Percentiles rank a stretch among this genome's conserved stretches.
Conservation (phyloP, 2,797 vertebrate genomes). For the Pangasius sanitwongsei region DNA sequence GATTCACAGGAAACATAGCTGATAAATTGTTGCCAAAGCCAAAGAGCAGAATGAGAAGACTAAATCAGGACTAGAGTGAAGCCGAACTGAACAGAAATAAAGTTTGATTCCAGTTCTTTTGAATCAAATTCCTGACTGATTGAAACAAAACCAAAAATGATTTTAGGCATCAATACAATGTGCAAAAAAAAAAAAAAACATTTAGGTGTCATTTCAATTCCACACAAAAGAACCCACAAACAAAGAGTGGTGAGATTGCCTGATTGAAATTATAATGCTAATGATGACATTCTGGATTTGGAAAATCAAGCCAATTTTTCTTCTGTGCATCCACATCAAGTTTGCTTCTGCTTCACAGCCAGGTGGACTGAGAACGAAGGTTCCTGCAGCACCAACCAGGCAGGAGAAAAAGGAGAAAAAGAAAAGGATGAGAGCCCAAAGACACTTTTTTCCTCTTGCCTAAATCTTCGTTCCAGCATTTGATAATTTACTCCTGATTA, state of each 20-base stretch:
- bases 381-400: slow-evolving; percentile 31
- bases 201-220: neutral
- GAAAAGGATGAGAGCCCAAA: slow-evolving; percentile 29
- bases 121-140: neutral
- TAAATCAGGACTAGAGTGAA: neutral
- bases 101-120: neutral
- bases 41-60: neutral
- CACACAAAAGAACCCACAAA: slow-evolving; percentile 1
- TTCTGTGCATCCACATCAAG: slow-evolving; percentile 45
- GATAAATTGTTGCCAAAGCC: neutral
- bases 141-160: neutral
- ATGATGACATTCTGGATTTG: slow-evolving; percentile 17
- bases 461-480: slow-evolving; percentile 54
- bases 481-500: slow-evolving; percentile 55
- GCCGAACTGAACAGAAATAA: neutral
- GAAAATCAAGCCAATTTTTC: slow-evolving; percentile 42
- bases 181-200: neutral
- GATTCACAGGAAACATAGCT: neutral
- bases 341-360: slow-evolving; percentile 48
- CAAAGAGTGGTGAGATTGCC: slow-evolving; percentile 23
- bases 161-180: slow-evolving; percentile 4
- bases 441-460: slow-evolving; percentile 44
- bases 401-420: slow-evolving; percentile 29
- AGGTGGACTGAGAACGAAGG: slow-evolving; percentile 38
- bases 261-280: slow-evolving; percentile 19